These are phyloP conservation scores for Leptura quadrifasciata DNA, from an alignment of 2,888 invertebrate species.

Conservation along the genomic window DNA sequence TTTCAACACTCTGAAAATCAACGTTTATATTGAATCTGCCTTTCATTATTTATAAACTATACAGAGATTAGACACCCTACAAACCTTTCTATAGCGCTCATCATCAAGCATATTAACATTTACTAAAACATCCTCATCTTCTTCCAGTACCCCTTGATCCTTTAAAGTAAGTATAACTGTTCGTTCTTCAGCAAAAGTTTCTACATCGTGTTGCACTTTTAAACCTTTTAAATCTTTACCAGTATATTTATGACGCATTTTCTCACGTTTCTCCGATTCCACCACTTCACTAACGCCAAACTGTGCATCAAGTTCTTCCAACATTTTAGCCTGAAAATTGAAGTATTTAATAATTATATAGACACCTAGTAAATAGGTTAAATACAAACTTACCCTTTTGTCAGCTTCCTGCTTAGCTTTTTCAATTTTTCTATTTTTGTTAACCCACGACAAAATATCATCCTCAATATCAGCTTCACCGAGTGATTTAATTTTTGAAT, in stretches of 20 bases:
- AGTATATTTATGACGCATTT: conserved; percentile 80
- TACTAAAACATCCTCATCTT: conserved; percentile 89
- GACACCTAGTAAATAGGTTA: conserved; percentile 16
- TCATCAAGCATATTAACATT: conserved; percentile 93
- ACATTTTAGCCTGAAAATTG: conserved; percentile 85
- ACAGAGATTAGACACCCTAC: conserved; percentile 18
- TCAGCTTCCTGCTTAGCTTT: conserved; percentile 90
- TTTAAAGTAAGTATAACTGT: conserved; percentile 94
- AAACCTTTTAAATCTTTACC: conserved; percentile 86
- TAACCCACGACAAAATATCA: conserved; percentile 89
- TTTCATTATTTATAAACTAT: not conserved
- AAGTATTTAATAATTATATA: conserved; percentile 19
- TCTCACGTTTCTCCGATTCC: conserved; percentile 83
- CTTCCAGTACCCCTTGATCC: conserved; percentile 92
- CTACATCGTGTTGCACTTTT: conserved; percentile 88
- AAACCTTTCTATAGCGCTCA: conserved; percentile 86
- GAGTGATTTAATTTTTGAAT: conserved; percentile 77
- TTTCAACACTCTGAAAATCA: conserved; percentile 82
- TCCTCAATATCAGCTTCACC: conserved; percentile 86
- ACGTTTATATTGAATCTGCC: not conserved
- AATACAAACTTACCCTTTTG: conserved; percentile 78
- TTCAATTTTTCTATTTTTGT: conserved; percentile 84
- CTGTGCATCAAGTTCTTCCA: conserved; percentile 96
- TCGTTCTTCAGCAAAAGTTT: conserved; percentile 84
- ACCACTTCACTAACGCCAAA: conserved; percentile 92